Conservation (phyloP, 2,113 vertebrate genomes). For the Pelecanoides urinatrix region DNA sequence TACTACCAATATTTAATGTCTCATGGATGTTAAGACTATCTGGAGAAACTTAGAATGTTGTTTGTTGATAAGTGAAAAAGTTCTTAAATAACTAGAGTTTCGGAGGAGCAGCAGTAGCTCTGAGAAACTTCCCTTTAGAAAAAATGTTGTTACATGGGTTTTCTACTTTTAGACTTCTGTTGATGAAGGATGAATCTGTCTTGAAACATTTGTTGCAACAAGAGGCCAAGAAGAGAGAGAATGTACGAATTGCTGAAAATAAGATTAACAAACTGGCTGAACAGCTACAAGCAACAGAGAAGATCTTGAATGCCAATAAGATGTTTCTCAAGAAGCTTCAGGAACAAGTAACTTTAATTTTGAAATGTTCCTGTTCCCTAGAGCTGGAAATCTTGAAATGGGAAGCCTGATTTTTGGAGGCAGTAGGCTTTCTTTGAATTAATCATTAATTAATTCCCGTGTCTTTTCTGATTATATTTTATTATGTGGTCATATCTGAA, state of each 20-base stretch:
- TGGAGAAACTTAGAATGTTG: not conserved
- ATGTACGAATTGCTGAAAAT: slow-evolving; percentile 86
- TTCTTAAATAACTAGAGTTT: not conserved
- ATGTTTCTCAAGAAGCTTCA: slow-evolving; percentile 91
- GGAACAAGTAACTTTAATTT: slow-evolving; percentile 84
- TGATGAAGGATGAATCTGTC: slow-evolving; percentile 89
- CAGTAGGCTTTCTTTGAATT: not conserved
- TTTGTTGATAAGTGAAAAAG: not conserved
- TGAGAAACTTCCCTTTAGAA: not conserved
- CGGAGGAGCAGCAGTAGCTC: not conserved
- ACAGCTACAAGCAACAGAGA: slow-evolving; percentile 91
- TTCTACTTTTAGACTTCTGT: slow-evolving; percentile 77
- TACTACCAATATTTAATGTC: not conserved
- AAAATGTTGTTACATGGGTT: not conserved
- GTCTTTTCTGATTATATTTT: not conserved
- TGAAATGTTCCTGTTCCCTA: not conserved
- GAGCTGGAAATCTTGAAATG: not conserved
- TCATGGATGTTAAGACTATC: not conserved
- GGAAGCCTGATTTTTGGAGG: not conserved
- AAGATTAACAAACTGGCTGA: slow-evolving; percentile 89
- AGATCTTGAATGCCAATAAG: slow-evolving; percentile 85
- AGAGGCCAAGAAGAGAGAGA: slow-evolving; percentile 91
- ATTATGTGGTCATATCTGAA: not conserved
- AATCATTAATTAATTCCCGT: not conserved
- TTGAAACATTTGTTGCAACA: slow-evolving; percentile 89